phyloP scores from a whole-genome alignment of 2,797 vertebrate genomes.

The Fringilla coelebs region DNA sequence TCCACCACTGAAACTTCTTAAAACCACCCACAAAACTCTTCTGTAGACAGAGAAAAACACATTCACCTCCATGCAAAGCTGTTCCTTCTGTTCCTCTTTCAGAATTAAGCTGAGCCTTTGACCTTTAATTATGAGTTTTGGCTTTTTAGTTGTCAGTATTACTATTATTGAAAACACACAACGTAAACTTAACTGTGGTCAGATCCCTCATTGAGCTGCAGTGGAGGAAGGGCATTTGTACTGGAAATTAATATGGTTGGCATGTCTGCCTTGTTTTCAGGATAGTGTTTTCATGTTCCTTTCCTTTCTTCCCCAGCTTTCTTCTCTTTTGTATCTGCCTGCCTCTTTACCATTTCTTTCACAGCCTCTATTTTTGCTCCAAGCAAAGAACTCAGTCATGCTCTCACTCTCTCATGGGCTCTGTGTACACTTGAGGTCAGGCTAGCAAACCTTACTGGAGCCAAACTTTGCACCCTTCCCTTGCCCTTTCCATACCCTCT shows the following conservation, averaged over 20 bases:
- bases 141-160: background rate
- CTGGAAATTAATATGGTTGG: constrained; percentile 25
- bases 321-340: constrained; percentile 39
- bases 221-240: background rate
- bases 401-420: background rate
- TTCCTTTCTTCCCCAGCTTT: constrained; percentile 41
- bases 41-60: background rate
- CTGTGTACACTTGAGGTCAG: background rate
- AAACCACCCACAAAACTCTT: constrained; percentile 34
- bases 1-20: background rate
- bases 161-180: background rate
- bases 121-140: background rate
- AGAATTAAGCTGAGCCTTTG: background rate
- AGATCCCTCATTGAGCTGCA: background rate
- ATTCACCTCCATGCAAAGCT: background rate
- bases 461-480: background rate
- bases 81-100: background rate
- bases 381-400: constrained; percentile 13
- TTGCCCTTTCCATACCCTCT: background rate
- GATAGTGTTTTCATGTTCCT: constrained; percentile 35
- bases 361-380: background rate
- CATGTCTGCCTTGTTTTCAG: constrained; percentile 25
- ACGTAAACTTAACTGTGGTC: background rate
- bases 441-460: background rate
- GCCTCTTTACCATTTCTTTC: background rate